Base-by-base conservation (phyloP, 2,888 invertebrate species). In the Stegophylla sp. region DNA sequence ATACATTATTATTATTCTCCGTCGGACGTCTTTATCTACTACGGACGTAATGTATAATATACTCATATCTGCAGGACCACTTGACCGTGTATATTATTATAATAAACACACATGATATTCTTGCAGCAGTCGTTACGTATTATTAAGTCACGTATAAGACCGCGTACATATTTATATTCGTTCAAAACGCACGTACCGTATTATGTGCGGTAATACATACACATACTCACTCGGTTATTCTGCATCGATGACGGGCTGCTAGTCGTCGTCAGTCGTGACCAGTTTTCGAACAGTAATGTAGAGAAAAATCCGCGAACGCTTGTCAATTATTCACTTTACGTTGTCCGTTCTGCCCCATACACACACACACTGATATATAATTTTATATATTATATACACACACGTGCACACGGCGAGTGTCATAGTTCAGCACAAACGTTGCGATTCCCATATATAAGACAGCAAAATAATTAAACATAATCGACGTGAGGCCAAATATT, bases 311-410 rank as follows among this genome's bases (percentile, higher is more conserved):
- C 67, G 48, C 79, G 23, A 79, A 61, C 51, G 71, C 71, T 71
- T 63, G 79, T 79, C 79, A 79, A 79, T 79, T 79, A 79, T 79
- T 71, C 51, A 71, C 61, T 61, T 63, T 71, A 23, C 59, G 51
- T n/a, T 26, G 34, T 66, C 66, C 53, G 66, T 75, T 34, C 34
- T 26, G 28, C 66, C 9, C 20, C 28, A 34, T 7, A 34, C 34
- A 34, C 34, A 34, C 3, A 34, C 34, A 7, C 34, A 5, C 34
- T 5, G n/a, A n/a, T n/a, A n/a, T n/a, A n/a, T n/a, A n/a, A n/a
- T n/a, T 34, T 5, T 7, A 34, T 7, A 34, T 34, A 34, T 34
- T 34, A 34, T 34, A 34, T 7, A 34, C 34, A 34, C 34, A 34
- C 34, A 34, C 34, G 34, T 7, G 7, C 34, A 34, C 34, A 34